Conservation (phyloP, 2,888 invertebrate species). For the Steinernema carpocapsae region DNA sequence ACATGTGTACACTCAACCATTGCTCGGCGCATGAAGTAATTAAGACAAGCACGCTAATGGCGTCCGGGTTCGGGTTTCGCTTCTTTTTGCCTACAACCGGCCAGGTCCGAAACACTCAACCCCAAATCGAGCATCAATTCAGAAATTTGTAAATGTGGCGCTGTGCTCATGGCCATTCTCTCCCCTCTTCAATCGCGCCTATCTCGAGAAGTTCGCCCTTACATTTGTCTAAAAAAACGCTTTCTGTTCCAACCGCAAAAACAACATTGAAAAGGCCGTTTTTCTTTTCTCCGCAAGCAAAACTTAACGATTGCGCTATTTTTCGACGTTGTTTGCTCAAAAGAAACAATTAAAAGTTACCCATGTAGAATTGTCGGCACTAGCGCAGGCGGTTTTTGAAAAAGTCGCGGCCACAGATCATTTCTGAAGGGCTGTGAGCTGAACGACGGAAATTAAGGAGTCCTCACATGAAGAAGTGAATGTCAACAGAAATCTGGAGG, state of each 20-base stretch:
- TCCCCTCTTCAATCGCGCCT: no score
- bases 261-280: not conserved
- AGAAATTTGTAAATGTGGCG: no score
- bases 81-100: not conserved
- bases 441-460: not conserved
- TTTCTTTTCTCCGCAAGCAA: not conserved
- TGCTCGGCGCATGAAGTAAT: not conserved
- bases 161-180: no score
- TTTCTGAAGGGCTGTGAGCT: no score
- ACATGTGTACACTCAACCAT: not conserved
- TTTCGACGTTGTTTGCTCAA: not conserved
- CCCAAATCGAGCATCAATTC: no score
- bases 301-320: slow-evolving; percentile 2
- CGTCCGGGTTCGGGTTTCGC: slow-evolving; percentile 9
- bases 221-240: not conserved
- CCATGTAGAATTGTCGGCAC: not conserved
- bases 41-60: slow-evolving; percentile 20
- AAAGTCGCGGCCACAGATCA: not conserved
- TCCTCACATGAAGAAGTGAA: slow-evolving; percentile 41
- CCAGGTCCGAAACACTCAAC: no score
- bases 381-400: not conserved
- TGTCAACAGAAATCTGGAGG: slow-evolving; percentile 52
- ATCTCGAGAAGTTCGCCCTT: not conserved
- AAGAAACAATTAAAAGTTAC: slow-evolving; percentile 27
- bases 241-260: not conserved